phyloP scores from a whole-genome alignment of 2,797 vertebrate genomes.

The Cyclopterus lumpus region DNA sequence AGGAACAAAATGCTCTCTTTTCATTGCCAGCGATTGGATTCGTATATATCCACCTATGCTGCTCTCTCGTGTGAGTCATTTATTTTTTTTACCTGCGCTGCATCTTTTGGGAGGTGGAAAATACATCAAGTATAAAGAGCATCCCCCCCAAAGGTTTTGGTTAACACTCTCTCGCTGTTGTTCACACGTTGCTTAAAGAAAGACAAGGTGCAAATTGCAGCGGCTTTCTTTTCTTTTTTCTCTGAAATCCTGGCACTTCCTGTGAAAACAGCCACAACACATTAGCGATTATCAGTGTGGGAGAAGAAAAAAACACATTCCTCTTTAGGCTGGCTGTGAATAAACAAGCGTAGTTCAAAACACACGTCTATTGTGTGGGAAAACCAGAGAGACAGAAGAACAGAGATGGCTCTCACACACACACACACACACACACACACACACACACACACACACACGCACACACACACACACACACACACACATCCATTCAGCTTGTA shows the following conservation, averaged over 20 bases:
- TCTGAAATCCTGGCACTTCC: slow-evolving; percentile 71
- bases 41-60: slow-evolving; percentile 46
- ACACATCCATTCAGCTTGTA: slow-evolving; percentile 23
- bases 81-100: slow-evolving; percentile 52
- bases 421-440: slow-evolving; percentile 4
- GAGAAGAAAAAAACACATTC: slow-evolving; percentile 30
- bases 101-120: slow-evolving; percentile 26
- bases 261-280: slow-evolving; percentile 71
- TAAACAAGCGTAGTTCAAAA: too few relatives aligned
- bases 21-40: slow-evolving; percentile 60
- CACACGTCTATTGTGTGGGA: background rate
- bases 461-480: slow-evolving; percentile 7
- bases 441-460: slow-evolving; percentile 11
- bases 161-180: slow-evolving; percentile 57
- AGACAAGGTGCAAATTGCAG: slow-evolving; percentile 78
- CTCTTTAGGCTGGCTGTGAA: slow-evolving; percentile 7
- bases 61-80: slow-evolving; percentile 61
- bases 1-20: slow-evolving; percentile 64
- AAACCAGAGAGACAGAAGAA: background rate
- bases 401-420: background rate
- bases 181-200: slow-evolving; percentile 61
- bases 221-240: slow-evolving; percentile 28
- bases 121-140: slow-evolving; percentile 15
- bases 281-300: slow-evolving; percentile 75
- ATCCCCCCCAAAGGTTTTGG: slow-evolving; percentile 40